Base-by-base conservation (phyloP, 2,797 vertebrate species). In the Typhlichthys subterraneus region DNA sequence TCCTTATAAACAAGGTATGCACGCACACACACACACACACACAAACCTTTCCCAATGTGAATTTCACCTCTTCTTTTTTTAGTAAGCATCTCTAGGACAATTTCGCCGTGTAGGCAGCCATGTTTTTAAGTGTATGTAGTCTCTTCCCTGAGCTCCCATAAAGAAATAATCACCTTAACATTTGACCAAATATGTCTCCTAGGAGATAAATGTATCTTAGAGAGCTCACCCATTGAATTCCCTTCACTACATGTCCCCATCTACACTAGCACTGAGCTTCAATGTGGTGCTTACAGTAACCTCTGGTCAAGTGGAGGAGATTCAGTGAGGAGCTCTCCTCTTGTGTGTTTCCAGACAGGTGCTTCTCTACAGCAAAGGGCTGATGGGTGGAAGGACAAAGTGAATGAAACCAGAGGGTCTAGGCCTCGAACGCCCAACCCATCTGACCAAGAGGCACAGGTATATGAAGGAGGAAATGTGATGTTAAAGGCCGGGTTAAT, bases 351-450 rank as follows among this genome's bases (percentile, higher is more conserved):
- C 62, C 88, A 93, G 92, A 91, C 90, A 0, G 91, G 90, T 14
- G 61, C 70, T 0, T 86, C 90, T 61, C 88, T 93, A n/a, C 92
- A 93, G 76, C 91, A 91, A 54, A 92, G 89, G 70, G 85, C 91
- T 0, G 92, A 93, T 0, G 88, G 92, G 45, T 93, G 91, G 92
- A 93, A 92, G 70, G 90, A 92, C 70, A 87, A 86, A 77, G 90
- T 93, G 52, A 92, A 86, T 0, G 92, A 93, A 65, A 92, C 83
- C 61, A 84, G 75, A 72, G 85, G 79, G 12, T 88, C 89, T 66
- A 77, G 88, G 73, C 83, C 89, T 64, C 88, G 82, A 14, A 92
- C 88, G 1, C 89, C 91, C 12, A 88, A 80, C 3, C 84, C 79
- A 42, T 11, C 74, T 13, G 91, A 93, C 19, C 91, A 92, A 69